These are phyloP conservation scores for Seriola rivoliana DNA, from an alignment of 2,113 vertebrate genomes.

Conservation along the genomic window DNA sequence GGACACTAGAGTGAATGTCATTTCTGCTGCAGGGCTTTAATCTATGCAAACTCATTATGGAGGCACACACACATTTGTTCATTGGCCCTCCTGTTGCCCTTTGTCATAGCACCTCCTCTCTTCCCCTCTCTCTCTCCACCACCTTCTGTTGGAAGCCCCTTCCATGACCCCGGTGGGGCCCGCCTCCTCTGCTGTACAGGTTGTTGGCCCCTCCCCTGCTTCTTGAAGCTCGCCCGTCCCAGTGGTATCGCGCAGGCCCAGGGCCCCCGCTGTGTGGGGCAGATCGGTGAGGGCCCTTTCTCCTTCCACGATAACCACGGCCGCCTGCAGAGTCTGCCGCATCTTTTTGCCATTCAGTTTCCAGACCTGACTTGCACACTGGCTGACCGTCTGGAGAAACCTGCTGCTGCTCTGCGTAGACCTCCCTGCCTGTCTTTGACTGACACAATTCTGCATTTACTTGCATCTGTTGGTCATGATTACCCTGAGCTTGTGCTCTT, in stretches of 20 bases:
- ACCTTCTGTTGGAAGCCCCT: slow-evolving; percentile 71
- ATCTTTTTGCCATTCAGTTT: slow-evolving; percentile 21
- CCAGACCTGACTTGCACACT: not conserved
- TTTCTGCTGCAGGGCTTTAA: slow-evolving; percentile 50
- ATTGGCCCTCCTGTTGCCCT: slow-evolving; percentile 69
- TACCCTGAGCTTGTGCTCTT: slow-evolving; percentile 32
- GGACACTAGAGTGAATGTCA: not conserved
- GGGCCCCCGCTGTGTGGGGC: slow-evolving; percentile 16
- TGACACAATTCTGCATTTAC: slow-evolving; percentile 1
- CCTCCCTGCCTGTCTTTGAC: not conserved
- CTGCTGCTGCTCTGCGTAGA: not conserved
- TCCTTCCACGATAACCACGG: slow-evolving; percentile 63
- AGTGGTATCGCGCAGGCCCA: slow-evolving; percentile 42
- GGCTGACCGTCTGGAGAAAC: slow-evolving; percentile 24
- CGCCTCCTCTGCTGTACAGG: slow-evolving; percentile 64
- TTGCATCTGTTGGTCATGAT: slow-evolving; percentile 1
- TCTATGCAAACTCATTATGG: slow-evolving; percentile 39
- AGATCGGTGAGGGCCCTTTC: slow-evolving; percentile 45
- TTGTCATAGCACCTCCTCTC: slow-evolving; percentile 83
- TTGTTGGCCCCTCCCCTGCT: slow-evolving; percentile 55
- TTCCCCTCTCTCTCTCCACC: slow-evolving; percentile 65
- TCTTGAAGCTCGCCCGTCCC: slow-evolving; percentile 63
- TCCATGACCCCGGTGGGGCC: slow-evolving; percentile 49
- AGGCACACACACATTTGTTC: slow-evolving; percentile 58
- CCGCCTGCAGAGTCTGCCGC: slow-evolving; percentile 21